A percentile compares a stretch with the other conserved stretches of the same genome.
phyloP scores from a whole-genome alignment of 2,888 invertebrate genomes.

The Aproaerema taeniolella region DNA sequence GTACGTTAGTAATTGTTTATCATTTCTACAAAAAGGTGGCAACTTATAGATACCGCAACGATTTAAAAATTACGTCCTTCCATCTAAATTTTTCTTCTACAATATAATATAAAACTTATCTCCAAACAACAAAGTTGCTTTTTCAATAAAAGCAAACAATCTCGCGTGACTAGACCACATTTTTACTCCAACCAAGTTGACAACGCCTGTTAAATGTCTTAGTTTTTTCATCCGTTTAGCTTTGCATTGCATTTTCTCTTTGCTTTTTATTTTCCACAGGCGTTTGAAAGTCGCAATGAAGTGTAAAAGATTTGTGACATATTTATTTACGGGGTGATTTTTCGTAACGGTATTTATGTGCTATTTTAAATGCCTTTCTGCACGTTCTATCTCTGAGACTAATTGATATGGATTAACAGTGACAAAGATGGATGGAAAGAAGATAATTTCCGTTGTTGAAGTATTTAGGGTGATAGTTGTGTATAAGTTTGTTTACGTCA shows the following conservation, averaged over 20 bases:
- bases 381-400: constrained; percentile 45
- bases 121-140: too few species aligned
- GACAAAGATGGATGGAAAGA: constrained; percentile 25
- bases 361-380: constrained; percentile 43
- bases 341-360: constrained; percentile 20
- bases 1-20: too few species aligned
- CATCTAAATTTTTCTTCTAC: constrained; percentile 6
- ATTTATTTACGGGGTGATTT: constrained; percentile 8
- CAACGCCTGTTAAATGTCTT: constrained; percentile 29
- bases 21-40: constrained; percentile 39
- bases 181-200: constrained; percentile 27
- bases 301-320: constrained; percentile 15
- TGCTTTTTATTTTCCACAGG: constrained; percentile 26
- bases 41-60: constrained; percentile 29
- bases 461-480: constrained; percentile 6
- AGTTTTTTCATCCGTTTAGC: constrained; percentile 26
- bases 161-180: constrained; percentile 32
- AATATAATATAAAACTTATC: constrained; percentile 15
- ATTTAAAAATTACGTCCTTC: constrained; percentile 32
- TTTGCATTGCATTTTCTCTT: constrained; percentile 32
- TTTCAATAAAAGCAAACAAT: not conserved
- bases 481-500: not conserved
- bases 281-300: constrained; percentile 21
- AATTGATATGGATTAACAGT: constrained; percentile 49
- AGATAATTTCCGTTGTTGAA: not conserved